phyloP scores from a whole-genome alignment of 2,888 invertebrate genomes.

The Lepetodrilus schrolli region DNA sequence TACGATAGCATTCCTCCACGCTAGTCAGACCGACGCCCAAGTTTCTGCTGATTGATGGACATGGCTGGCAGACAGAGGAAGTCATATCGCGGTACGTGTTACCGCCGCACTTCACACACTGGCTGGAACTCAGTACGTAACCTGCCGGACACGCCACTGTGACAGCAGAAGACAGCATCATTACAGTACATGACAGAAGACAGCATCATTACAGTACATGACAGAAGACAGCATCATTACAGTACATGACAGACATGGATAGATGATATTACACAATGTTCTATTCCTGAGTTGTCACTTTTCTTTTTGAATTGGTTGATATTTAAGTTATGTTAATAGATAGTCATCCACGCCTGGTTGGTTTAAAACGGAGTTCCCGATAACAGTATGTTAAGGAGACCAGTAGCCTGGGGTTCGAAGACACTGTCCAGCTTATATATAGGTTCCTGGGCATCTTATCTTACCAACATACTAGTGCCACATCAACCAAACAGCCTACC shows the following conservation, averaged over 20 bases:
- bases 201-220: not conserved
- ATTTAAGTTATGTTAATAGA: too few species aligned
- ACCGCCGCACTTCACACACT: constrained; percentile 47
- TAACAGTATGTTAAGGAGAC: too few species aligned
- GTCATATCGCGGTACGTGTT: constrained; percentile 44
- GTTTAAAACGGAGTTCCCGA: too few species aligned
- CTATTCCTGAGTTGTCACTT: too few species aligned
- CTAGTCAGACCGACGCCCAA: constrained; percentile 39
- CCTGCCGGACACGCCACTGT: constrained; percentile 55
- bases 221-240: not conserved
- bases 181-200: not conserved
- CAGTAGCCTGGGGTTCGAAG: too few species aligned
- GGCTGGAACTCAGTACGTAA: constrained; percentile 35
- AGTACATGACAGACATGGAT: not conserved
- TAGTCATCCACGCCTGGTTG: too few species aligned
- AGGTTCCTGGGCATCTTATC: too few species aligned
- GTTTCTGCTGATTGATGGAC: constrained; percentile 48
- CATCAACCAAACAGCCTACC: too few species aligned
- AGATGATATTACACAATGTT: too few species aligned
- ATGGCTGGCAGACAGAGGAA: constrained; percentile 41
- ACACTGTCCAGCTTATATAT: too few species aligned
- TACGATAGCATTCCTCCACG: constrained; percentile 51
- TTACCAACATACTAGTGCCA: too few species aligned
- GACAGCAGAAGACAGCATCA: not conserved
- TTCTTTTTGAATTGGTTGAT: too few species aligned